Evolutionary conservation across 2,888 invertebrate species (phyloP).

Genomic region (Brachyopa scutellaris): DNA sequence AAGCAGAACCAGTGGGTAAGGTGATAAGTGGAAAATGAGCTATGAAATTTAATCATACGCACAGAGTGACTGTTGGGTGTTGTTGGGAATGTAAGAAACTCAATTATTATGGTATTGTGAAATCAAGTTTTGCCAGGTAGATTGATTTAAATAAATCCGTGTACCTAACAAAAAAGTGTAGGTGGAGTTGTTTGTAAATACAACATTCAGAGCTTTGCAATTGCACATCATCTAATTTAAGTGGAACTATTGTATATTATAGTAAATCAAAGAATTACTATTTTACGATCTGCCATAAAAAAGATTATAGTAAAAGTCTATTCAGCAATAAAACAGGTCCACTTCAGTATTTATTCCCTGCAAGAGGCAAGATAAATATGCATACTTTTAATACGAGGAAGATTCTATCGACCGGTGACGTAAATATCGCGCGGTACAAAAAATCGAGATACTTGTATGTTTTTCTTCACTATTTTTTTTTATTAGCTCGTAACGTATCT

Average conservation of each 20-base stretch:
- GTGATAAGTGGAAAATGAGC: slow-evolving; percentile 22
- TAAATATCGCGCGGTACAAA: neutral
- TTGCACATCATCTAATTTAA: no score
- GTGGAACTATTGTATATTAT: no score
- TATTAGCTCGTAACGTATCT: neutral
- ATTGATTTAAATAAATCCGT: neutral
- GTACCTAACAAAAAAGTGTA: no score
- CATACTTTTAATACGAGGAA: slow-evolving; percentile 2
- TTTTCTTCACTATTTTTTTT: neutral
- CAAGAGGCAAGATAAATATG: slow-evolving; percentile 8
- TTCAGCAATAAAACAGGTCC: slow-evolving; percentile 19
- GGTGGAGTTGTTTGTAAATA: no score
- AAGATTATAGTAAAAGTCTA: neutral
- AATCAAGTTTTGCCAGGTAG: slow-evolving; percentile 5
- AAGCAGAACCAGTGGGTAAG: neutral
- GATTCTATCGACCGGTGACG: slow-evolving; percentile 7
- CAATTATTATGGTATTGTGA: slow-evolving; percentile 25
- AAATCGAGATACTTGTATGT: neutral
- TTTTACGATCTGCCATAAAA: neutral
- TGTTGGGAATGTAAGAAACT: slow-evolving; percentile 16
- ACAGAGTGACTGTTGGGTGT: neutral
- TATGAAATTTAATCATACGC: neutral
- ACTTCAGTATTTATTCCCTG: neutral
- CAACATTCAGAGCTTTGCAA: no score
- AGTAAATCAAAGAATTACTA: slow-evolving; percentile 9